These are phyloP conservation scores for Drosophila borborema DNA, from an alignment of 2,888 invertebrate genomes.

Conservation along the genomic window DNA sequence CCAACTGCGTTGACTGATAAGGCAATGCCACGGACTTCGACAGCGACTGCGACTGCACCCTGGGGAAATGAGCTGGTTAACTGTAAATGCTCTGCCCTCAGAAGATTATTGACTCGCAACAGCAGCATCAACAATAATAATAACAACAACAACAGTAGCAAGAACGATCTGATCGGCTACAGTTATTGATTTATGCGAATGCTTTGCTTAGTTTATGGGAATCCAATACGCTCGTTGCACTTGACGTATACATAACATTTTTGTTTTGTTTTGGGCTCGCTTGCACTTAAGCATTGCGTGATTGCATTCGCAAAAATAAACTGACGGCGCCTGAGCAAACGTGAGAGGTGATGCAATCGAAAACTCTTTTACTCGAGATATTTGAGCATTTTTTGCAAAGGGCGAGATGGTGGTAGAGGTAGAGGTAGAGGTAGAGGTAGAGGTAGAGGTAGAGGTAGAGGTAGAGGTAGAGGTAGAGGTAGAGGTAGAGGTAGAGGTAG, in stretches of 20 bases:
- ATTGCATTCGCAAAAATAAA: slow-evolving; percentile 6
- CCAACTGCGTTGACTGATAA: slow-evolving; percentile 43
- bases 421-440: neutral
- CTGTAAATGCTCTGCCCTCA: slow-evolving; percentile 10
- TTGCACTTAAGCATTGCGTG: slow-evolving; percentile 10
- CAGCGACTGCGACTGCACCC: neutral
- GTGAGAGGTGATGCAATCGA: neutral
- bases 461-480: neutral
- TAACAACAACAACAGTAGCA: neutral
- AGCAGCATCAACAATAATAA: slow-evolving; percentile 1
- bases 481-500: neutral
- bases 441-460: neutral
- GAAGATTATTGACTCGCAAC: slow-evolving; percentile 10
- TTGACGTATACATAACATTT: slow-evolving; percentile 39
- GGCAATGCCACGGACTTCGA: neutral
- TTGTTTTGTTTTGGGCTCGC: neutral
- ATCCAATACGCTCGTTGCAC: slow-evolving; percentile 5
- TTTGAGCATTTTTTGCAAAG: neutral
- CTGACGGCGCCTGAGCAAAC: neutral
- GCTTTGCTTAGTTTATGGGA: neutral
- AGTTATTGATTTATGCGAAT: neutral
- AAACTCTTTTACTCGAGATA: neutral
- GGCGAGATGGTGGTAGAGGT: neutral
- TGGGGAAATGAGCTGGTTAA: slow-evolving; percentile 15
- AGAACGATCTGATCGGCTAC: neutral